A percentile compares a stretch with the other conserved stretches of the same genome.
Evolutionary conservation across 53 echinoderm and acorn worm genomes (phyloP).

Genomic region (Antedon mediterranea): DNA sequence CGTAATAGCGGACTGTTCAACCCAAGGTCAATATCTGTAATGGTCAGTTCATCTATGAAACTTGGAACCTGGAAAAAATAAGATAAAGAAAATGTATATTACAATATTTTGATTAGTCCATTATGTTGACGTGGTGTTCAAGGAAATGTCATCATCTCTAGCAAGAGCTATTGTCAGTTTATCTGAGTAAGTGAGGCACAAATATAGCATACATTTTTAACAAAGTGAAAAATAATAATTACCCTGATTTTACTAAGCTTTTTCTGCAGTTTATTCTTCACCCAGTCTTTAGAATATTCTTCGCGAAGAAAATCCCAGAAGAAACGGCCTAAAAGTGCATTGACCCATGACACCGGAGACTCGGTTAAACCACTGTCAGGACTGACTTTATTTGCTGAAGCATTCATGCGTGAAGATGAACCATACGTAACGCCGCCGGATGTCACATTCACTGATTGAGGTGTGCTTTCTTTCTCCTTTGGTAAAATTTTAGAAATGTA

Average conservation of each 20-base stretch:
- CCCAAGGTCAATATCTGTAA: conserved; percentile 92
- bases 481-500: conserved; percentile 79
- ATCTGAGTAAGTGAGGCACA: too few species aligned
- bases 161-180: too few species aligned
- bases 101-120: too few species aligned
- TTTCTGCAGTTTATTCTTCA: conserved; percentile 70
- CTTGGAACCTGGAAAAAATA: conserved; percentile 43
- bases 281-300: conserved; percentile 57
- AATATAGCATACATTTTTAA: too few species aligned
- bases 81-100: too few species aligned
- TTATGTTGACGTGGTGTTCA: too few species aligned
- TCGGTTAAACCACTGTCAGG: conserved; percentile 15
- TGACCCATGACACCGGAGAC: conserved; percentile 75
- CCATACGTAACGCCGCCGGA: conserved; percentile 81
- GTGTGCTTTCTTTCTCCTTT: conserved; percentile 55
- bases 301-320: conserved; percentile 97
- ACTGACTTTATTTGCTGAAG: conserved; percentile 14
- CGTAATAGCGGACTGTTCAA: conserved; percentile 63
- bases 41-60: conserved; percentile 79
- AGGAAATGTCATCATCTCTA: too few species aligned
- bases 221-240: neutral
- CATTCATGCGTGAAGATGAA: conserved; percentile 34
- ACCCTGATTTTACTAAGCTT: conserved; percentile 83
- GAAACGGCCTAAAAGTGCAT: conserved; percentile 54
- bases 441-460: conserved; percentile 48